Percentiles rank a stretch among this genome's conserved stretches.
Conservation (phyloP, 2,888 invertebrate genomes). For the Tetragonula carbonaria region DNA sequence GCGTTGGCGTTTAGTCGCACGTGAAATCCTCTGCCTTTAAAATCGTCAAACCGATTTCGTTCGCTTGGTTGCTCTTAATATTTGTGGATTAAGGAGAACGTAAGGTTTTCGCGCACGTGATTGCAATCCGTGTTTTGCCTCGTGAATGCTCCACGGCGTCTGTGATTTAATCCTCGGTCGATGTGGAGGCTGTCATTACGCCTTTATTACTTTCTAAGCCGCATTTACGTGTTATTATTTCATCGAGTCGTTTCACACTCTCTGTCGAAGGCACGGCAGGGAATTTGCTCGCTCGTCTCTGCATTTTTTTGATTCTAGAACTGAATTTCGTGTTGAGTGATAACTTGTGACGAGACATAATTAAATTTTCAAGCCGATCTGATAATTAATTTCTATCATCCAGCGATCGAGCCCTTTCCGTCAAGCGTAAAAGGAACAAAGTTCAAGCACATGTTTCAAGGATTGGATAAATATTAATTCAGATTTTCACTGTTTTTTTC, state of each 20-base stretch:
- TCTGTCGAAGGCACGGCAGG: no score
- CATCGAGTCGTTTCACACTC: neutral
- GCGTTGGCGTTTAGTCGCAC: constrained; percentile 20
- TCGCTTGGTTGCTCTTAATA: constrained; percentile 1
- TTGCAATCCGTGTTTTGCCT: constrained; percentile 1
- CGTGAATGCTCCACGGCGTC: neutral
- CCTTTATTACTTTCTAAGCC: neutral
- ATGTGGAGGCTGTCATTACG: neutral
- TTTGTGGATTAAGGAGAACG: neutral
- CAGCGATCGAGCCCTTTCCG: no score
- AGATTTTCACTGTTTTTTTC: no score
- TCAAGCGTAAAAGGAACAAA: no score
- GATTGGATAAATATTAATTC: no score
- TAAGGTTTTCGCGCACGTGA: neutral
- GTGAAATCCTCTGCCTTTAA: constrained; percentile 37
- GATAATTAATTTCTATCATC: no score
- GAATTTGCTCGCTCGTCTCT: no score
- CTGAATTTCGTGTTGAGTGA: no score
- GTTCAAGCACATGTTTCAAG: no score
- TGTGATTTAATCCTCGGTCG: neutral
- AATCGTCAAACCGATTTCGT: constrained; percentile 42
- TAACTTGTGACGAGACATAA: no score
- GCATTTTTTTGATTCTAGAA: no score
- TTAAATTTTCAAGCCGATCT: no score
- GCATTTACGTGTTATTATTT: neutral